Percentiles rank a stretch among this genome's conserved stretches.
Conservation (phyloP, 2,113 vertebrate species). For the Peucedramus taeniatus region DNA sequence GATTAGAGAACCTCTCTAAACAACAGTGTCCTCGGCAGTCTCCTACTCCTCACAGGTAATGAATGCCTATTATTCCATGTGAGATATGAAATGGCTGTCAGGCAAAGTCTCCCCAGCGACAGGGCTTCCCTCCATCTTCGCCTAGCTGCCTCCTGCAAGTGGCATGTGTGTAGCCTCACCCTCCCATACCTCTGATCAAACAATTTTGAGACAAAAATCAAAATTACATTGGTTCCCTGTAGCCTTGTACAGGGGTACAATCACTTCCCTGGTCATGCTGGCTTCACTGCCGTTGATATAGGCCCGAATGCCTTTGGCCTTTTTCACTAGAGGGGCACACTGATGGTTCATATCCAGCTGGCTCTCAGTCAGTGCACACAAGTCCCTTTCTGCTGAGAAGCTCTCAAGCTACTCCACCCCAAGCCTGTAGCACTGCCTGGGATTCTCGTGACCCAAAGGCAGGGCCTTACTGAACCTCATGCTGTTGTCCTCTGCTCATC, state of each 20-base stretch:
- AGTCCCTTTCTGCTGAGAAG: background rate
- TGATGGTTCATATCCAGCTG: background rate
- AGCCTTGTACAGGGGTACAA: background rate
- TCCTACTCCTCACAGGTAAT: too few relatives aligned
- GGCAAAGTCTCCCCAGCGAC: background rate
- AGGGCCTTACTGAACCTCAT: background rate
- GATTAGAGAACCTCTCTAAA: background rate
- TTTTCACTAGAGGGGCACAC: background rate
- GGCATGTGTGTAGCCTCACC: fast-evolving
- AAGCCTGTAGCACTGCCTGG: background rate
- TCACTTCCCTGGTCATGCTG: background rate
- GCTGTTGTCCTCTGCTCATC: too few relatives aligned
- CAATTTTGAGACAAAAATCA: background rate
- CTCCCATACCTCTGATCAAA: background rate
- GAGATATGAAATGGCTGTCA: background rate
- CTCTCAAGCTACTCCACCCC: background rate
- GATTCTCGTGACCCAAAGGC: background rate
- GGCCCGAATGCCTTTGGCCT: background rate
- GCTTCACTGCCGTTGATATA: background rate
- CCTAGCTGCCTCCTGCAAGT: background rate
- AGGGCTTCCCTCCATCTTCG: background rate
- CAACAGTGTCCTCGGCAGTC: too few relatives aligned
- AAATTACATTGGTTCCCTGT: background rate
- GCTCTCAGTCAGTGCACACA: background rate
- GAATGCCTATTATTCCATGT: background rate